These are phyloP conservation scores for Metopia argyrocephala DNA, from an alignment of 2,888 invertebrate genomes.

Conservation along the genomic window DNA sequence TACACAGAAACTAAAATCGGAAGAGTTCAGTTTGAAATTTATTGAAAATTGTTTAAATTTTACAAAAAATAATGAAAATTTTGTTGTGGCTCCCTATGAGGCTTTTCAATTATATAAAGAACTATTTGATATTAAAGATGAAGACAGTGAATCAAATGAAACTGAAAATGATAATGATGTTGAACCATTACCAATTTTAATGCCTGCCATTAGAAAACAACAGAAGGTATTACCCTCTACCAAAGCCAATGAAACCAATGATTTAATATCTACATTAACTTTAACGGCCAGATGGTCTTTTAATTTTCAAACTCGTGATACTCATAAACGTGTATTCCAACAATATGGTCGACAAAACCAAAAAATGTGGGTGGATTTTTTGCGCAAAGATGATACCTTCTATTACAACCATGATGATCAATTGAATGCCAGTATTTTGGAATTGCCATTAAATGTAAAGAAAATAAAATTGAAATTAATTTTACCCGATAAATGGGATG, in stretches of 20 bases:
- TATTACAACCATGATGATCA: constrained; percentile 57
- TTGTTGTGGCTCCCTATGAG: constrained; percentile 50
- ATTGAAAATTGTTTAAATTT: constrained; percentile 49
- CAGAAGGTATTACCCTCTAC: not conserved
- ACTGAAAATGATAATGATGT: not conserved
- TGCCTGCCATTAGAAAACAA: constrained; percentile 34
- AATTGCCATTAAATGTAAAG: constrained; percentile 61
- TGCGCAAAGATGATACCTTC: constrained; percentile 67
- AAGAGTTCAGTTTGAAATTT: constrained; percentile 43
- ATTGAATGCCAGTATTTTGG: constrained; percentile 66
- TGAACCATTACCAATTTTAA: not conserved
- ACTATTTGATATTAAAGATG: constrained; percentile 18
- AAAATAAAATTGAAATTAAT: constrained; percentile 61
- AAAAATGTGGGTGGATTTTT: constrained; percentile 59
- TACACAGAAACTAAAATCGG: not conserved
- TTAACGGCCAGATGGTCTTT: constrained; percentile 66
- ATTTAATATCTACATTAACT: constrained; percentile 35
- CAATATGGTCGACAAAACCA: constrained; percentile 37
- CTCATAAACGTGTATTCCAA: constrained; percentile 62
- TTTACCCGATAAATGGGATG: constrained; percentile 61
- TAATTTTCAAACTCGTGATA: constrained; percentile 67
- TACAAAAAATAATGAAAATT: constrained; percentile 36
- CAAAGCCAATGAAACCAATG: not conserved
- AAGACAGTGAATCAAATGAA: not conserved
- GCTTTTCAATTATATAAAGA: constrained; percentile 51